phyloP scores from a whole-genome alignment of 2,113 vertebrate genomes.

The Neotoma lepida region DNA sequence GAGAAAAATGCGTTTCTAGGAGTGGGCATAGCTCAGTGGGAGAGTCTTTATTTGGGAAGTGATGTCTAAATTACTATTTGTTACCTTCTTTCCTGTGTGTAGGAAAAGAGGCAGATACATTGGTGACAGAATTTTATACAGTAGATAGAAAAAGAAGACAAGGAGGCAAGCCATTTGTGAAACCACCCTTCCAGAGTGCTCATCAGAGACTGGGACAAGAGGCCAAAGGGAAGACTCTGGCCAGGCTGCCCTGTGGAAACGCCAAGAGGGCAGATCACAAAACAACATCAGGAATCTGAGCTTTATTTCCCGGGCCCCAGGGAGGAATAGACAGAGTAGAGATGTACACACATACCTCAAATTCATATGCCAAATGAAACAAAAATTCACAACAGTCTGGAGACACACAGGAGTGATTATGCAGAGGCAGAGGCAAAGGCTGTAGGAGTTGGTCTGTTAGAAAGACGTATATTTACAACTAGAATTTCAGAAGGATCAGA shows the following conservation, averaged over 20 bases:
- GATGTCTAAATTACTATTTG: neutral
- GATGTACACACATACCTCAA: neutral
- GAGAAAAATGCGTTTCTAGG: neutral
- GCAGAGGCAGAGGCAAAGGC: neutral
- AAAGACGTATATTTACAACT: neutral
- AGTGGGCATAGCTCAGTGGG: neutral
- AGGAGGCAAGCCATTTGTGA: neutral
- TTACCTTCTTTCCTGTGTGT: neutral
- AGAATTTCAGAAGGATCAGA: neutral
- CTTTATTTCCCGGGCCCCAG: neutral
- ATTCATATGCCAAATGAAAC: neutral
- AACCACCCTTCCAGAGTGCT: neutral
- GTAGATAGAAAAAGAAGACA: neutral
- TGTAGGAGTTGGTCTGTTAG: neutral
- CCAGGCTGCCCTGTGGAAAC: neutral
- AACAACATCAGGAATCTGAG: neutral
- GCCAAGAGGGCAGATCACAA: neutral
- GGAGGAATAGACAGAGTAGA: neutral
- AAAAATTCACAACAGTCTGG: neutral
- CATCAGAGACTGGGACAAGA: neutral
- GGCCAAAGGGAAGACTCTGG: neutral
- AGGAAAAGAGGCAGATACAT: neutral
- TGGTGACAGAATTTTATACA: neutral
- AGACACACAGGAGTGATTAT: neutral
- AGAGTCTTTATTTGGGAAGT: neutral